phyloP scores from a whole-genome alignment of 2,113 vertebrate species.

The Ivindomyrus marchei region DNA sequence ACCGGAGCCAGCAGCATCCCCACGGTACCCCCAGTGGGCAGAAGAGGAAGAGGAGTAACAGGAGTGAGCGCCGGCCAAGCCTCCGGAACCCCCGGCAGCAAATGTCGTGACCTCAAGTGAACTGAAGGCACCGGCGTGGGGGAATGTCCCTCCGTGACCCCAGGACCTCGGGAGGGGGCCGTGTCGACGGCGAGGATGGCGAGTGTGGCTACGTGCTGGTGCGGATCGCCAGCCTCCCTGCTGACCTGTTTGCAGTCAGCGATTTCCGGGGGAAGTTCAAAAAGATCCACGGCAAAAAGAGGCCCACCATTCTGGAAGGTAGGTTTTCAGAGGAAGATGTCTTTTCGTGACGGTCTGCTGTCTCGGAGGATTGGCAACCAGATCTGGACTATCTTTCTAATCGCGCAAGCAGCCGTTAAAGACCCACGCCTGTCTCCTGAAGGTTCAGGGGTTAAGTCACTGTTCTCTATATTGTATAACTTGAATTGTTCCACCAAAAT shows the following conservation, averaged over 20 bases:
- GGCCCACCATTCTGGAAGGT: slow-evolving; percentile 79
- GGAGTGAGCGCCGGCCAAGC: neutral
- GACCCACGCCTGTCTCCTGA: neutral
- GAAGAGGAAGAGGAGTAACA: neutral
- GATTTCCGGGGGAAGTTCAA: slow-evolving; percentile 73
- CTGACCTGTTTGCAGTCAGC: slow-evolving; percentile 71
- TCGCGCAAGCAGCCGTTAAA: neutral
- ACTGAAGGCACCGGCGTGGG: slow-evolving; percentile 16
- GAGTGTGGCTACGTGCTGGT: slow-evolving; percentile 57
- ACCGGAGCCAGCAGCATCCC: slow-evolving; percentile 24
- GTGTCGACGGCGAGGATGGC: slow-evolving; percentile 16
- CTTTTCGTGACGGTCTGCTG: neutral
- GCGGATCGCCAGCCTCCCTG: slow-evolving; percentile 65
- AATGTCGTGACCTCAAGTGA: slow-evolving; percentile 6
- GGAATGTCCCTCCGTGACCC: slow-evolving; percentile 57
- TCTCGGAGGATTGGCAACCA: neutral
- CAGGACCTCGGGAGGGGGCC: slow-evolving; percentile 26
- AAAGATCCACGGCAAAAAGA: slow-evolving; percentile 77
- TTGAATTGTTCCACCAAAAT: neutral
- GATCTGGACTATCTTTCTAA: neutral
- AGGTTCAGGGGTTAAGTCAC: neutral
- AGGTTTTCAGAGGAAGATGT: slow-evolving; percentile 43
- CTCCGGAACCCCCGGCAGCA: neutral
- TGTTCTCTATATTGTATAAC: neutral
- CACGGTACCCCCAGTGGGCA: neutral